Percentiles rank a stretch among this genome's conserved stretches.
These are phyloP conservation scores for Trochalopteron elliotii DNA, from an alignment of 2,113 vertebrate species.

Conservation along the genomic window DNA sequence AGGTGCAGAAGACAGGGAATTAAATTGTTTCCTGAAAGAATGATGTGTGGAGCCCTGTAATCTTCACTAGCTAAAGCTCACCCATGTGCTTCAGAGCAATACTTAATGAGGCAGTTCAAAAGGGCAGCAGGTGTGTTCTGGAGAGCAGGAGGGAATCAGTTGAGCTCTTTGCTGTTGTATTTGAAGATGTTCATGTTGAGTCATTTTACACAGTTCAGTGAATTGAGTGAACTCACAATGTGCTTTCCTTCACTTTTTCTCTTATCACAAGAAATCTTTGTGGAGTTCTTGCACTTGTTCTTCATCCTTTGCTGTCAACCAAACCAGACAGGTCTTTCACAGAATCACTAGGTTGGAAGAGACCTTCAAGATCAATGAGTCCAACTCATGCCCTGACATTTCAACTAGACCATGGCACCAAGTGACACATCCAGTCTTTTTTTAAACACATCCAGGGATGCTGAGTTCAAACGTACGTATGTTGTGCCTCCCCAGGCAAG, in stretches of 20 bases:
- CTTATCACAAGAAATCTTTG: not conserved
- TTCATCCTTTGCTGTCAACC: not conserved
- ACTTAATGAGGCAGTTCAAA: not conserved
- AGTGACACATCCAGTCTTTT: not conserved
- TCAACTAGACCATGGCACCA: not conserved
- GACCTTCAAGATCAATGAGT: not conserved
- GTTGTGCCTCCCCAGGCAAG: not conserved
- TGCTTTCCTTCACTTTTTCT: not conserved
- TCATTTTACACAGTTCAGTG: not conserved
- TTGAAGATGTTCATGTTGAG: not conserved
- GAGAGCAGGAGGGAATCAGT: not conserved
- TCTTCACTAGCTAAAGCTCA: not conserved
- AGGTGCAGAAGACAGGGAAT: not conserved
- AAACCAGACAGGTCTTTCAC: not conserved
- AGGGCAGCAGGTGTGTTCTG: constrained; percentile 5
- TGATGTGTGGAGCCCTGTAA: not conserved
- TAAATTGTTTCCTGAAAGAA: not conserved
- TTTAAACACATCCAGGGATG: not conserved
- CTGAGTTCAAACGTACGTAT: not conserved
- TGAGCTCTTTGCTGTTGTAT: not conserved
- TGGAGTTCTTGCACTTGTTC: not conserved
- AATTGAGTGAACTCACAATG: not conserved
- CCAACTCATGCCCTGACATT: not conserved
- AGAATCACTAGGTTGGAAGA: not conserved
- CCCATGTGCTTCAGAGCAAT: not conserved